Base-by-base conservation (phyloP, 2,888 invertebrate genomes). In the Phasia obesa region DNA sequence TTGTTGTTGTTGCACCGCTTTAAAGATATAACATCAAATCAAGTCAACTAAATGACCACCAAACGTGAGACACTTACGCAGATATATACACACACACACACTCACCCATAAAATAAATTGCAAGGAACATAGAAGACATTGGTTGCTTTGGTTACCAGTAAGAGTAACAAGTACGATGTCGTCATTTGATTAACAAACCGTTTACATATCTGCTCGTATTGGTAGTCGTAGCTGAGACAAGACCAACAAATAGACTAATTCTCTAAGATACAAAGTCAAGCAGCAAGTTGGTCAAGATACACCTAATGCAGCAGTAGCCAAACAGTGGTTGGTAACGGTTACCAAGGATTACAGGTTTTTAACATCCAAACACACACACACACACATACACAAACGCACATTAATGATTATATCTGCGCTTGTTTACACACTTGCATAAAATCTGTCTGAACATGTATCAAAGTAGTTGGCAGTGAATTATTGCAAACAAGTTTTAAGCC, bases 121-220 rank as follows among this genome's bases (percentile, higher is more conserved):
- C 49, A 42, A 59, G 65, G 51, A 64, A 57, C 5, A 51, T 6
- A n/a, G 31, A 44, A 67, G 21, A 76, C 44, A 51, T 4, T 38
- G 38, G 44, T n/a, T 2, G 44, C 5, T 44, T 3, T 5, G 17
- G n/a, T 42, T 15, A 25, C n/a, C 2, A 25, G 51, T 19, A 19
- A 19, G 42, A 64, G 51, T 25, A 60, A 53, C 35, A 44, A 35
- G 21, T 51, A 62, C 69, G 82, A 83, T 83, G 88, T 87, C 87
- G 88, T 88, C 88, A 89, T 89, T 89, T 89, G 90, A 89, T 89
- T 88, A 89, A 88, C 89, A 89, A 89, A 89, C 88, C 87, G 88
- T 65, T 81, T 82, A 78, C 84, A 76, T 60, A 87, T 86, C 70
- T 74, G 6, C 53, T 53, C 23, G 62, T 53, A 55, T 4, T 35